Percentiles rank a stretch among this genome's conserved stretches.
These are phyloP conservation scores for Cryptocephalus moraei DNA, from an alignment of 2,888 invertebrate species.

Conservation along the genomic window DNA sequence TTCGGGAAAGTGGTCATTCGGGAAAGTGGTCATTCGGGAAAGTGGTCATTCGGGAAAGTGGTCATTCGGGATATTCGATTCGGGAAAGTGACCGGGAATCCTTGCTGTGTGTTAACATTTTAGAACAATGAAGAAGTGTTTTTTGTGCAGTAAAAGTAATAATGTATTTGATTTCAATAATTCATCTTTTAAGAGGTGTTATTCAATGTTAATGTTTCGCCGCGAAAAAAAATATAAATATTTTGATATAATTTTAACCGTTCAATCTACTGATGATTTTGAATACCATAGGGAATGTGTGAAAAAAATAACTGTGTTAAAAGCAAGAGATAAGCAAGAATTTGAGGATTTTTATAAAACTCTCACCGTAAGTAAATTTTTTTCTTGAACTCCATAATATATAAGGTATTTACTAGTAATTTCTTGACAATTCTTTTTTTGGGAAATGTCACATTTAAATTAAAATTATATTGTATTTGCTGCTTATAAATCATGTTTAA, in stretches of 20 bases:
- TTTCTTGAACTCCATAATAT: background rate
- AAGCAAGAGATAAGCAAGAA: slow-evolving; percentile 1
- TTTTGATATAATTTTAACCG: no score
- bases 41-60: no score
- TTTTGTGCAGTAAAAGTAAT: slow-evolving; percentile 4
- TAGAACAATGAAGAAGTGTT: slow-evolving; percentile 5
- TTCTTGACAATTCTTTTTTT: no score
- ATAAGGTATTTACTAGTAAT: no score
- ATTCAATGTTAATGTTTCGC: slow-evolving; percentile 3
- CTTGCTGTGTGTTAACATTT: no score
- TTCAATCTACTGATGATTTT: slow-evolving; percentile 3
- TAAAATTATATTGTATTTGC: background rate
- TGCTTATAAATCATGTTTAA: background rate
- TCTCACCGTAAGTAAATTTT: slow-evolving; percentile 3
- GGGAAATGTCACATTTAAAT: no score
- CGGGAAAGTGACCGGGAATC: no score
- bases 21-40: no score
- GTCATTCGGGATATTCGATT: no score
- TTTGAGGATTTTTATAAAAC: slow-evolving; percentile 1
- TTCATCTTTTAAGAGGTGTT: slow-evolving; percentile 4
- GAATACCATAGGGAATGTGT: slow-evolving; percentile 2
- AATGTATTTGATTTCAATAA: slow-evolving; percentile 7
- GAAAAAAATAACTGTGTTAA: slow-evolving; percentile 3
- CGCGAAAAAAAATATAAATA: no score
- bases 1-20: no score